Base-by-base conservation (phyloP, 2,797 vertebrate species). In the Helostoma temminkii region DNA sequence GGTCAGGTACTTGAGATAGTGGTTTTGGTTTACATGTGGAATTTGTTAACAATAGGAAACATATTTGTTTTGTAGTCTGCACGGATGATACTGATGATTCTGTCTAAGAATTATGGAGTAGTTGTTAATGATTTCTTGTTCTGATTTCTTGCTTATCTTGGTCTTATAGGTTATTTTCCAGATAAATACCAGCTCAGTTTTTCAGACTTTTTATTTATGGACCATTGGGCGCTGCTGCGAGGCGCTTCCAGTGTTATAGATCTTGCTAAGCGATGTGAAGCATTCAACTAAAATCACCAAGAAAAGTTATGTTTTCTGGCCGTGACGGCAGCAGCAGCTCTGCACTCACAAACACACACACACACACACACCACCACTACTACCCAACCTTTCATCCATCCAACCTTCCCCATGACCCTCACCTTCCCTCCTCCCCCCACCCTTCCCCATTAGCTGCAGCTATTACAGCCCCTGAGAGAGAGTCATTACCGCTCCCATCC, bases 401-500 rank as follows among this genome's bases (percentile, higher is more conserved):
- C 75, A 74, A 62, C 74, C 73, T 68, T 60, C 70, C 72, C 46
- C 54, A 18, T 82, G 72, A 75, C 74, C 76, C 76, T 41, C 76
- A 48, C 54, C 52, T 46, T 52, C 39, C 18, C 15, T 0, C 49
- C 5, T 60, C 19, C 59, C 48, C 64, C 39, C 62, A 26, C 75
- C 76, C 70, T 16, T 47, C 66, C 78, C 80, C 89, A 89, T 86
- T 88, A 89, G 83, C 76, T 19, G 62, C 81, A 68, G 86, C 87
- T 74, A 87, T 90, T 90, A 87, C 78, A 80, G 82, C 76, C 75
- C 64, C 71, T 80, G 76, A 67, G 80, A 85, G 82, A 61, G 84
- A 84, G 87, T 89, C 84, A 89, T 89, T 89, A 89, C 79, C 37
- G 80, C 83, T 83, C 71, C 84, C 75, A 83, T 87, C 83, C 73